Conservation (phyloP, 1,140 invertebrate genomes). For the Drosophila gunungcola region DNA sequence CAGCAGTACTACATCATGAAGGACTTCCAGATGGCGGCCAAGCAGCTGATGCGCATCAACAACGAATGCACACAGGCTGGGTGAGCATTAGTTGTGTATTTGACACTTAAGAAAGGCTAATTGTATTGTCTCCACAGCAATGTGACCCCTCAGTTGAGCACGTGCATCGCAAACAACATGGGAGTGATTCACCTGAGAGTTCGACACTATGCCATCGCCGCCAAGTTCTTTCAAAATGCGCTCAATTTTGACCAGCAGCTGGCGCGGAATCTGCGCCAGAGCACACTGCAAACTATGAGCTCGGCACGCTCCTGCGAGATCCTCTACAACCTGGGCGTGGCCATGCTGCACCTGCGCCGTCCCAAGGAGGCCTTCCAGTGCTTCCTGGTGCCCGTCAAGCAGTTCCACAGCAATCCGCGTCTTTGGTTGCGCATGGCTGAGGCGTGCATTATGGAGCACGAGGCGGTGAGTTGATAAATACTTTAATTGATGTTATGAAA, state of each 20-base stretch:
- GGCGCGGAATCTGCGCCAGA: slow-evolving; percentile 84
- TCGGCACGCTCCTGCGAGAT: slow-evolving; percentile 91
- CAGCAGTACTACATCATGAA: slow-evolving; percentile 87
- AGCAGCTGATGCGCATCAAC: slow-evolving; percentile 85
- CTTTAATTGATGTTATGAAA: no score
- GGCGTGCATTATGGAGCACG: slow-evolving; percentile 92
- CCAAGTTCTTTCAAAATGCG: slow-evolving; percentile 94
- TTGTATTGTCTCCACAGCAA: slow-evolving; percentile 84
- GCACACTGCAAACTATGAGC: slow-evolving; percentile 64
- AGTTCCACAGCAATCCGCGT: slow-evolving; percentile 94
- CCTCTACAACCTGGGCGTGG: slow-evolving; percentile 96
- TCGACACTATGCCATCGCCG: slow-evolving; percentile 93
- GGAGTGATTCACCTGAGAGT: slow-evolving; percentile 94
- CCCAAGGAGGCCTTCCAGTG: slow-evolving; percentile 95
- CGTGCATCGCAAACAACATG: slow-evolving; percentile 95
- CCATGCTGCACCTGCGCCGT: slow-evolving; percentile 92
- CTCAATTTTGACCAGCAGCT: slow-evolving; percentile 91
- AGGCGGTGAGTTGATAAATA: slow-evolving; percentile 86
- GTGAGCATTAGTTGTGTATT: slow-evolving; percentile 23
- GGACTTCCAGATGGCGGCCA: slow-evolving; percentile 86
- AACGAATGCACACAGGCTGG: slow-evolving; percentile 50
- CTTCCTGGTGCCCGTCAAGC: slow-evolving; percentile 93
- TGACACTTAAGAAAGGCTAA: not conserved
- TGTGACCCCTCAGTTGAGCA: slow-evolving; percentile 87
- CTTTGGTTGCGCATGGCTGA: slow-evolving; percentile 97